Evolutionary conservation across 2,797 vertebrate species (phyloP), one percentile per base, ranked within the genome.

Genomic region (Menidia menidia): DNA sequence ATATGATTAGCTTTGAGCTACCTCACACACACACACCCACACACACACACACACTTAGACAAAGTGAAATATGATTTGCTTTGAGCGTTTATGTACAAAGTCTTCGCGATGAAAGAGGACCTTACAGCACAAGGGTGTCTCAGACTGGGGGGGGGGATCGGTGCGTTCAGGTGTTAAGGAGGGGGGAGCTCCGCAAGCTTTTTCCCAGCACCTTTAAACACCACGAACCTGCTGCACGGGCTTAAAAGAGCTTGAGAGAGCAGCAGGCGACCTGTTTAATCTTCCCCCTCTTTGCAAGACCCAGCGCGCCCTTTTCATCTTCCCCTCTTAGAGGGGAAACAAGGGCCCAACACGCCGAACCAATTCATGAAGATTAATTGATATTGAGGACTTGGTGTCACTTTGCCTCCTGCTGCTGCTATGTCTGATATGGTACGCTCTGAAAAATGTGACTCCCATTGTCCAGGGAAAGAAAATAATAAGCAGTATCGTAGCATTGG

Each of bases 61-160:
- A 74, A 64, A 60, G 70, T 95, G 95, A 96, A 96, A 97, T 96
- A 96, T 96, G 96, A 98, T 98, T 97, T 97, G 96, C 96, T 98
- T 98, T 98, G 96, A 97, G 96, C 95, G 92, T 92, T 93, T 96
- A 96, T 96, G 96, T 96, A 98, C 97, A 98, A 98, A 98, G 97
- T 97, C 96, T 96, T 94, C 94, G 94, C 94, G 95, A 96, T 97
- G 95, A 97, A 95, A 96, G 96, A 94, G 95, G 95, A 91, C 64
- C 74, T 95, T 96, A 86, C 96, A 95, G 96, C 96, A 95, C 94
- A 94, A 95, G 95, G 95, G 94, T 80, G 93, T 93, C 93, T 95
- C 95, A 89, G 92, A 90, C 85, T 57, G 82, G 74, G 78, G 71
- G 57, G 82, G 74, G 78, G 71, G 73, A 90, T 82, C 84, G 84